Conservation (phyloP, 2,797 vertebrate genomes). For the Perodicticus potto region DNA sequence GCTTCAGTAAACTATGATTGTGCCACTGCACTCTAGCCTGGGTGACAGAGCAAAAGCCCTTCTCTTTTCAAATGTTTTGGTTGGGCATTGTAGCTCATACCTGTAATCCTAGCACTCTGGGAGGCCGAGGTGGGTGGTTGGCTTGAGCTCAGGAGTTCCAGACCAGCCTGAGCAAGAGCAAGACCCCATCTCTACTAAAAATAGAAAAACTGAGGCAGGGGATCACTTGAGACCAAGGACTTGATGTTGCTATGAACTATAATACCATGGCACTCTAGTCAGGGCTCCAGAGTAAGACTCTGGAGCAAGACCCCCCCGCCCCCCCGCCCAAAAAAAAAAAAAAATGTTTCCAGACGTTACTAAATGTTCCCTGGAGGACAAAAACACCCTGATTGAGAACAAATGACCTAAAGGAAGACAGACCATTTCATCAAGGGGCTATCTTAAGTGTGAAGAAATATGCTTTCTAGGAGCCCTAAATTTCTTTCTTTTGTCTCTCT, state of each 20-base stretch:
- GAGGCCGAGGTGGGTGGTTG: no score
- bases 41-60: no score
- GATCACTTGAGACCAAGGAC: no score
- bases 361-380: background rate
- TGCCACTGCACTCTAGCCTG: background rate
- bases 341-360: background rate
- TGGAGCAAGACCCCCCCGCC: no score
- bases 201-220: no score
- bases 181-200: no score
- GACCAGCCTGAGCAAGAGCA: no score
- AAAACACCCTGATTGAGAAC: background rate
- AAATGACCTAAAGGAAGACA: conserved; percentile 5
- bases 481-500: background rate
- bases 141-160: no score
- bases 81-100: no score
- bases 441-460: background rate
- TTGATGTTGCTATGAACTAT: background rate
- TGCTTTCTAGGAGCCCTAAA: background rate
- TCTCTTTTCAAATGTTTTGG: no score
- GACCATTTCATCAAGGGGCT: background rate
- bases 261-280: background rate
- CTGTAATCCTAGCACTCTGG: no score
- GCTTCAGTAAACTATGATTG: background rate
- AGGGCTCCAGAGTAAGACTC: background rate
- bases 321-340: background rate